Conservation (phyloP, 2,888 invertebrate species). For the Cosmia pyralina region DNA sequence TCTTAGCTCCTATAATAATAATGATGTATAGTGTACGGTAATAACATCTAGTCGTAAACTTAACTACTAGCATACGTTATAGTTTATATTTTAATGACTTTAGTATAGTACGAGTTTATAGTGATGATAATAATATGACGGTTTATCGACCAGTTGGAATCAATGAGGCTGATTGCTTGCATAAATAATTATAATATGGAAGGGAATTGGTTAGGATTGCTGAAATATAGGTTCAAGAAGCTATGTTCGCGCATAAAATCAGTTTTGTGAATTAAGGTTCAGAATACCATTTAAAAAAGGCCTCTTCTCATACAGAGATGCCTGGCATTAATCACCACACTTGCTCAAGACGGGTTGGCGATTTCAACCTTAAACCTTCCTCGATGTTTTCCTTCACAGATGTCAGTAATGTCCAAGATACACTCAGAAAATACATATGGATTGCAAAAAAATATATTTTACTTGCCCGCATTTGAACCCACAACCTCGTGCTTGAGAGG, state of each 20-base stretch:
- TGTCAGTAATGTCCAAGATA: too few relatives aligned
- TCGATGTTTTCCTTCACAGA: too few relatives aligned
- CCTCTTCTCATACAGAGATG: too few relatives aligned
- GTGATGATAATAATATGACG: not conserved
- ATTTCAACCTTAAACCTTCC: too few relatives aligned
- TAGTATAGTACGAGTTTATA: not conserved
- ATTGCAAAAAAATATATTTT: too few relatives aligned
- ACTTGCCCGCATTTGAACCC: too few relatives aligned
- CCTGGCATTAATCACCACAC: too few relatives aligned
- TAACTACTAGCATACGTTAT: constrained; percentile 16
- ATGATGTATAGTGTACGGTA: constrained; percentile 43
- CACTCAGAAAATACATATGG: too few relatives aligned
- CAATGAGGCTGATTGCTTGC: constrained; percentile 34
- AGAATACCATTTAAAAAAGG: too few relatives aligned
- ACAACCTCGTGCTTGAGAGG: too few relatives aligned
- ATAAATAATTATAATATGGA: constrained; percentile 7
- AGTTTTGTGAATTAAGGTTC: constrained; percentile 13
- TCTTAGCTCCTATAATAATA: constrained; percentile 44
- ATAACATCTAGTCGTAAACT: constrained; percentile 23
- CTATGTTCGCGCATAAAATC: not conserved
- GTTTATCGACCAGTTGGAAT: constrained; percentile 39
- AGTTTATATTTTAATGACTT: constrained; percentile 47
- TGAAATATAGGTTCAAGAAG: constrained; percentile 17
- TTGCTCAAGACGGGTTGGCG: too few relatives aligned
- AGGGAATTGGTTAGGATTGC: constrained; percentile 12